These are phyloP conservation scores for Rhysida immarginata DNA, from an alignment of 1,140 invertebrate species.

Conservation along the genomic window DNA sequence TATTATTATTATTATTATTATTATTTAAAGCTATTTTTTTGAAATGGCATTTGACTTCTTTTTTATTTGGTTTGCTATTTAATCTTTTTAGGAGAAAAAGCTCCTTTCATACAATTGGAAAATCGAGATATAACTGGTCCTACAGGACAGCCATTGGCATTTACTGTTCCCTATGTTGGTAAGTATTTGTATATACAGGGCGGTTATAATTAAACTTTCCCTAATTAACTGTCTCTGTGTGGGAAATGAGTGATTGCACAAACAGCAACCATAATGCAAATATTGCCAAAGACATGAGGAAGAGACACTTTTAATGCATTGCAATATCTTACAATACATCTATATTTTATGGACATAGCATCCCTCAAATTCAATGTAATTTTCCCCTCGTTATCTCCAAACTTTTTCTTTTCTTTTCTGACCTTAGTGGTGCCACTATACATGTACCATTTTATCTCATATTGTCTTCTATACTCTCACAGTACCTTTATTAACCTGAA, in stretches of 20 bases:
- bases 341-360: neutral
- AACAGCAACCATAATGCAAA: neutral
- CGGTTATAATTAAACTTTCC: too few species aligned
- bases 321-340: too few species aligned
- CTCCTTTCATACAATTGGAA: constrained; percentile 31
- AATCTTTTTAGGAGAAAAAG: constrained; percentile 28
- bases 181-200: neutral
- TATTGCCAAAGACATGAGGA: too few species aligned
- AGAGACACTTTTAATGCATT: neutral
- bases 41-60: neutral
- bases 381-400: neutral
- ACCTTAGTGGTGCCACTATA: too few species aligned
- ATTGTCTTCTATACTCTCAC: too few species aligned
- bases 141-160: constrained; percentile 18
- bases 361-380: too few species aligned
- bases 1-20: constrained; percentile 1
- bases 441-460: too few species aligned
- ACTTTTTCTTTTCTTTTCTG: neutral
- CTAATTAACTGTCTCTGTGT: neutral
- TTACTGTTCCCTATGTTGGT: constrained; percentile 14
- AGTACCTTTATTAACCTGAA: too few species aligned
- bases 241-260: too few species aligned
- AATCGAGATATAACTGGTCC: constrained; percentile 21
- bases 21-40: neutral
- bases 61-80: neutral